Evolutionary conservation across 2,888 invertebrate genomes (phyloP), one percentile per base, ranked within the genome.

Genomic region (Oligia fasciuncula): DNA sequence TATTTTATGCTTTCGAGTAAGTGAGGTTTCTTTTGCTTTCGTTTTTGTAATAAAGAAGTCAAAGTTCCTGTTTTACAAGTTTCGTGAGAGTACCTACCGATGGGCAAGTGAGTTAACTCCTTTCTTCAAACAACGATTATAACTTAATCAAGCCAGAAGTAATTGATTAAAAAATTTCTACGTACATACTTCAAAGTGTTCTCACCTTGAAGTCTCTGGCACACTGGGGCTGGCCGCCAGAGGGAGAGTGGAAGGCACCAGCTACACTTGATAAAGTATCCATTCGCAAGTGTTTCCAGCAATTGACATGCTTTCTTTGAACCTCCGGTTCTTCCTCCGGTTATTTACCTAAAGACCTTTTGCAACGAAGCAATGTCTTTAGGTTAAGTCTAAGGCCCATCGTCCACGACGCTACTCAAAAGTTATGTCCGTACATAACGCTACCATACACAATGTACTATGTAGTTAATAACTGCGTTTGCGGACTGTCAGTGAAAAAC

Each of bases 1-100:
- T 69, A 43, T 74, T 68, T 65, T 35, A 57, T 35, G 19, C 8
- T 70, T 65, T 75, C 62, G 13, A 65, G 8, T 43, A 80, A 51
- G 29, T 35, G 5, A 54, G 17, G 4, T 67, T 71, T 19, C 1
- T 23, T 43, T 46, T 54, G n/a, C 51, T n/a, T 11, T 60, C 11
- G 5, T 19, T 66, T 51, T 1, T 51, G n/a, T 65, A 6, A 76
- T 29, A 57, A 77, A 46, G 23, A 49, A 67, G 4, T 23, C 6
- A 66, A 76, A 35, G n/a, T 62, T 62, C 40, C 3, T 62, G 9
- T 23, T n/a, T 62, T 17, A n/a, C 3, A 70, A 40, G 3, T 19
- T 49, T 46, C 13, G 49, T 46, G 17, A 5, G 68, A 46, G n/a
- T 29, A 29, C 13, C 19, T 68, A 19, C n/a, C n/a, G n/a, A n/a